These are phyloP conservation scores for Bovichtus variegatus DNA, from an alignment of 2,797 vertebrate species.

Conservation along the genomic window DNA sequence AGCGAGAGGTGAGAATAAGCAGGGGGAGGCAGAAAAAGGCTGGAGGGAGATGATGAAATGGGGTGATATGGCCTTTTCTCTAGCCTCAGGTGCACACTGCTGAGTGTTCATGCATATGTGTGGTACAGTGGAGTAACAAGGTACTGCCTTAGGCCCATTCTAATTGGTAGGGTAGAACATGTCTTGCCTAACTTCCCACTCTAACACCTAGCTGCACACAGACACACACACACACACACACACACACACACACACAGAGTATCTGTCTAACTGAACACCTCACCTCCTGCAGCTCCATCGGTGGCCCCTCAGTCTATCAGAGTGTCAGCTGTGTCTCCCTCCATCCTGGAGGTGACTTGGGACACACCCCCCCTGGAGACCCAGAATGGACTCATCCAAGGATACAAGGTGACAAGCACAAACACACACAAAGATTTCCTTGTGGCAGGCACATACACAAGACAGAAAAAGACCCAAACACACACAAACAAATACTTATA, in stretches of 20 bases:
- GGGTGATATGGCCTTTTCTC: conserved; percentile 77
- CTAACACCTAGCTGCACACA: conserved; percentile 31
- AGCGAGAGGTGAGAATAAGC: conserved; percentile 64
- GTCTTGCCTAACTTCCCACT: conserved; percentile 36
- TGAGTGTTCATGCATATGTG: conserved; percentile 69
- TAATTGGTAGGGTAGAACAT: conserved; percentile 67
- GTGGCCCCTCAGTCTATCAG: conserved; percentile 93
- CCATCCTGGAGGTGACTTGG: conserved; percentile 94
- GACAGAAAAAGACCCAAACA: neutral
- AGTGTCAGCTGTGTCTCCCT: conserved; percentile 89
- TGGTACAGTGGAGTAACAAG: conserved; percentile 66
- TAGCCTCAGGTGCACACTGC: conserved; percentile 66
- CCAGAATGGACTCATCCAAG: conserved; percentile 97
- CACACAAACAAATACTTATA: neutral
- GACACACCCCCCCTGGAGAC: conserved; percentile 93
- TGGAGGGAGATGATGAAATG: conserved; percentile 76
- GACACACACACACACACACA: neutral
- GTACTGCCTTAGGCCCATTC: conserved; percentile 63
- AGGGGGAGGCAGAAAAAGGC: conserved; percentile 46
- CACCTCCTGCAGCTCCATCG: conserved; percentile 87
- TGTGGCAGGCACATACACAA: neutral
- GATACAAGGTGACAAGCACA: conserved; percentile 90
- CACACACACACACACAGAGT: conserved; percentile 10
- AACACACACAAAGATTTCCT: conserved; percentile 15
- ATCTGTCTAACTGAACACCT: conserved; percentile 28